phyloP scores from a whole-genome alignment of 1,140 invertebrate species.

The Cyphomyrmex costatus region DNA sequence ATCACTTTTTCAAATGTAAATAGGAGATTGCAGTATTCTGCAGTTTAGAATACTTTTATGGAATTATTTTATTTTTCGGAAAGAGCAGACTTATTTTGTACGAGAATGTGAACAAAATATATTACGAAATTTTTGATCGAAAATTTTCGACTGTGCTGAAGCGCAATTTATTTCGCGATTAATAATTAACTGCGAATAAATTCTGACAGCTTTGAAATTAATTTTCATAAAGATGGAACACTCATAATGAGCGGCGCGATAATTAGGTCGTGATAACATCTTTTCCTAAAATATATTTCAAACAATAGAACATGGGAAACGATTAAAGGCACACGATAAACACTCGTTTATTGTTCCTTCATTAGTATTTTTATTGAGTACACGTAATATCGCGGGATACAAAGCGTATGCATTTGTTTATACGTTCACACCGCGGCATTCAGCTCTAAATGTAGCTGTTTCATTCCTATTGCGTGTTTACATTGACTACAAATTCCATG shows the following conservation, averaged over 20 bases:
- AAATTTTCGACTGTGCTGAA: background rate
- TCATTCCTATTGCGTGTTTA: constrained; percentile 27
- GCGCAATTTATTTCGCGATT: background rate
- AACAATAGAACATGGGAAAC: background rate
- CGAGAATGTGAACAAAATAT: background rate
- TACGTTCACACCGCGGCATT: background rate
- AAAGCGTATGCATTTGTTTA: constrained; percentile 13
- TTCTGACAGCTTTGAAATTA: constrained; percentile 6
- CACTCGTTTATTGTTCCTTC: background rate
- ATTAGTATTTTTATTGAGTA: constrained; percentile 27
- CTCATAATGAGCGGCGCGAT: constrained; percentile 14
- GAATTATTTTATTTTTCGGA: background rate
- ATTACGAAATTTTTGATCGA: background rate
- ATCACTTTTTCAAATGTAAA: background rate
- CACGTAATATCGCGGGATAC: background rate
- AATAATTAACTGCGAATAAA: constrained; percentile 27
- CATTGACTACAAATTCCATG: constrained; percentile 13
- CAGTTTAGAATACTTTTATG: background rate
- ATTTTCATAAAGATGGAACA: constrained; percentile 52
- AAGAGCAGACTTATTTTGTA: background rate
- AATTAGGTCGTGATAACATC: constrained; percentile 29
- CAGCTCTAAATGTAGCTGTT: background rate
- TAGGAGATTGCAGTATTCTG: background rate
- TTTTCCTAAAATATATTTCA: background rate
- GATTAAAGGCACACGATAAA: background rate